phyloP scores from a whole-genome alignment of 2,888 invertebrate species.

The Papilio elwesi region DNA sequence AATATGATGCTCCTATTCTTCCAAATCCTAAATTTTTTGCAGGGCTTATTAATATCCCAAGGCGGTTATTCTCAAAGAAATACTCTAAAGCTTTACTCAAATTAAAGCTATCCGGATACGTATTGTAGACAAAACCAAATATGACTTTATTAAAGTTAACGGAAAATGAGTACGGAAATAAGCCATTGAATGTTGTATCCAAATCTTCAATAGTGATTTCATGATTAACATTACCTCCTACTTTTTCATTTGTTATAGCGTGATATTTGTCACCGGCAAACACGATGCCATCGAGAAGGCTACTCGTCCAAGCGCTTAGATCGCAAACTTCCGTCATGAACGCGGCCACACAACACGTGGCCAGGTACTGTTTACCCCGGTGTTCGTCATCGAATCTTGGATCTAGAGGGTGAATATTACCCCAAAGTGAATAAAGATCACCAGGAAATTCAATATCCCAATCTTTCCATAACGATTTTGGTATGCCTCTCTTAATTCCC shows the following conservation, averaged over 20 bases:
- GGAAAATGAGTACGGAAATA: constrained; percentile 85
- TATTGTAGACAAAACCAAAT: constrained; percentile 86
- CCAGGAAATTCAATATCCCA: constrained; percentile 88
- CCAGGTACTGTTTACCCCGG: constrained; percentile 86
- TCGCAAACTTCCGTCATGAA: constrained; percentile 85
- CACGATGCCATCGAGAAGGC: constrained; percentile 86
- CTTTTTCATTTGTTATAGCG: constrained; percentile 72
- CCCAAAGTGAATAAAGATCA: constrained; percentile 88
- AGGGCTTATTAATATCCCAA: constrained; percentile 83
- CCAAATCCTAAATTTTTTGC: constrained; percentile 83
- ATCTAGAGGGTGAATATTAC: constrained; percentile 86
- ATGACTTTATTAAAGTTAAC: constrained; percentile 83
- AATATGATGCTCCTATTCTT: constrained; percentile 81
- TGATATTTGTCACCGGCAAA: constrained; percentile 85
- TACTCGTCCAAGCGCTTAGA: constrained; percentile 86
- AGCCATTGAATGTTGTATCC: constrained; percentile 75
- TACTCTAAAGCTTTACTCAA: constrained; percentile 85
- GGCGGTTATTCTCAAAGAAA: constrained; percentile 81
- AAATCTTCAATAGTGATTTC: constrained; percentile 85
- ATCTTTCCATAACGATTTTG: constrained; percentile 83
- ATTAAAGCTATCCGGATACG: constrained; percentile 83
- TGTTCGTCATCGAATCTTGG: constrained; percentile 77
- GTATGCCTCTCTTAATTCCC: constrained; percentile 65
- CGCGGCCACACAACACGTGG: constrained; percentile 84
- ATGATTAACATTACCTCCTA: constrained; percentile 75